Percentiles rank a stretch among this genome's conserved stretches.
phyloP scores from a whole-genome alignment of 2,797 vertebrate species.

The Hypotaenidia philippensis region DNA sequence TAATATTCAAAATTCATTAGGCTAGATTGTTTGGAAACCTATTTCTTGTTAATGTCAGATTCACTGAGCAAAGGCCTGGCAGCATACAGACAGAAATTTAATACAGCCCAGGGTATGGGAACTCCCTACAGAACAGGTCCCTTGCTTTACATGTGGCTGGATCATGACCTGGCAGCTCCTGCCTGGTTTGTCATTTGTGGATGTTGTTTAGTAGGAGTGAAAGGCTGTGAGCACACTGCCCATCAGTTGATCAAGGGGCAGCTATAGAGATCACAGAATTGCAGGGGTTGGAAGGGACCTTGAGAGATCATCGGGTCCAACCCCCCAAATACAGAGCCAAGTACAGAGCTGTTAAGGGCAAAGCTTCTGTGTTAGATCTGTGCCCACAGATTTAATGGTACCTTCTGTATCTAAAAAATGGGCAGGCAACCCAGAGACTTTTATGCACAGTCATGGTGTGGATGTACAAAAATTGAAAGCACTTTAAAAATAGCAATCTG shows the following conservation, averaged over 20 bases:
- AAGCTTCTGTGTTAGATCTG: not conserved
- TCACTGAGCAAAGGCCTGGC: conserved; percentile 10
- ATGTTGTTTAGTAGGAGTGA: not conserved
- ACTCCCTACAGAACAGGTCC: not conserved
- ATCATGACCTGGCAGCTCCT: not conserved
- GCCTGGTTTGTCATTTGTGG: not conserved
- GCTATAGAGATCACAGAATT: not conserved
- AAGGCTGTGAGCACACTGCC: not conserved
- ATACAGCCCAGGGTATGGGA: not conserved
- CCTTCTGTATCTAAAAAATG: not conserved
- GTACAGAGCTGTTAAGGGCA: not conserved
- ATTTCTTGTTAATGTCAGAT: conserved; percentile 81
- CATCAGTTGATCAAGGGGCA: not conserved
- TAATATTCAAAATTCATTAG: conserved; percentile 82
- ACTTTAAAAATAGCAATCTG: not conserved
- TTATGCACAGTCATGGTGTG: not conserved
- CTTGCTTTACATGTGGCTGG: not conserved
- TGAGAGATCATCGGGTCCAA: too few species aligned
- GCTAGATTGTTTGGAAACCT: conserved; percentile 81
- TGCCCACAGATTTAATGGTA: not conserved
- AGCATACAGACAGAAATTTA: not conserved
- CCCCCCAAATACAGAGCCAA: not conserved
- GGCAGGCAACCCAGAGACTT: not conserved
- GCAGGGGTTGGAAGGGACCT: too few species aligned
- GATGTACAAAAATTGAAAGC: not conserved